Evolutionary conservation across 37 sponge, comb jelly and placozoan genomes (phyloP), one percentile per base, ranked within the genome.

Genomic region (Oopsacas minuta): DNA sequence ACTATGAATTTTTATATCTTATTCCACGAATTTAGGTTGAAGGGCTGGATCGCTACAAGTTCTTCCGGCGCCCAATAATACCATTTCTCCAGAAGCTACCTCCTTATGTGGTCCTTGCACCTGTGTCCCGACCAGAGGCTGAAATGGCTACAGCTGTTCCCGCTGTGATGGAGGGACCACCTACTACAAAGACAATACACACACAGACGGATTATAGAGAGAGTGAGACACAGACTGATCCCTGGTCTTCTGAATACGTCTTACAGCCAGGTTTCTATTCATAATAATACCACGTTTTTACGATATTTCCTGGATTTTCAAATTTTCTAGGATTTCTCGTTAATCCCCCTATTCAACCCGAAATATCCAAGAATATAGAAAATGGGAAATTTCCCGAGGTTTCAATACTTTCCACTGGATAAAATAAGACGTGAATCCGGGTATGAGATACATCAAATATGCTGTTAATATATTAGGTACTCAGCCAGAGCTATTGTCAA

Each of bases 41-140:
- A 1, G 93, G 98, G 0, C 82, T 82, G 53, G 89, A 94, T 61
- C 52, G 91, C 32, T 90, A 94, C 89, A 88, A 90, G 87, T 97
- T 84, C 83, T 94, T 91, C 69, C 39, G 90, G 0, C 86, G 97
- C 36, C 97, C 97, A 36, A 90, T 94, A 85, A 92, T 97, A 35
- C 97, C 97, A 17, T 97, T 94, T 84, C 87, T 97, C 38, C 93
- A 94, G 37, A 93, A 94, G 53, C 83, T 94, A 83, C 97, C 97
- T 17, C 92, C 94, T 32, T 86, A 85, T 42, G 92, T 96, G 36
- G 88, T 96, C 37, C 91, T 96, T 17, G 90, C 90, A 38, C 90
- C 91, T 36, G 83, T 85, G 17, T 46, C 83, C 53, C 69, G 81
- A 32, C 85, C 38, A 0, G 61, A 61, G 75, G 75, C 75, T 25